Evolutionary conservation across 2,888 invertebrate genomes (phyloP).

Genomic region (Trisateles emortualis): DNA sequence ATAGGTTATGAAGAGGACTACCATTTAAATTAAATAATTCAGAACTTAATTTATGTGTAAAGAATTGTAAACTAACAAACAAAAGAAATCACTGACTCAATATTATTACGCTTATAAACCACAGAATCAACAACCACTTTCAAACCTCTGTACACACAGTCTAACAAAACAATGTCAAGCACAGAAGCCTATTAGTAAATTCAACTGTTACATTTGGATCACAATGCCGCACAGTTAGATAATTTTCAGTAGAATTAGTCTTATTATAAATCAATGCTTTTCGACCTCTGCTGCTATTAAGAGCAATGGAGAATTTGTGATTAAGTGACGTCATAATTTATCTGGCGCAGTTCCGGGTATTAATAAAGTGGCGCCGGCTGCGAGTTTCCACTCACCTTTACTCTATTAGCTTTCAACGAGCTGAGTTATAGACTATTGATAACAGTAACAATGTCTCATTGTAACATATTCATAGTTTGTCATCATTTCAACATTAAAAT

Average conservation of each 20-base stretch:
- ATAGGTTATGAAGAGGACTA: background rate
- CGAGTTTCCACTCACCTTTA: slow-evolving; percentile 58
- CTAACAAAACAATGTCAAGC: too few species aligned
- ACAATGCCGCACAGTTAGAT: slow-evolving; percentile 40
- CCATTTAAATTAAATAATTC: too few species aligned
- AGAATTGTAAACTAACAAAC: too few species aligned
- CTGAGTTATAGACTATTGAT: slow-evolving; percentile 59
- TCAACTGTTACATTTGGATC: slow-evolving; percentile 29
- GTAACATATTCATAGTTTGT: background rate
- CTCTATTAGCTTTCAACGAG: slow-evolving; percentile 64
- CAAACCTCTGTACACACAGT: too few species aligned
- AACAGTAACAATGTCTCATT: slow-evolving; percentile 38
- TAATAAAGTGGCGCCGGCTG: slow-evolving; percentile 67
- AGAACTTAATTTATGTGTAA: too few species aligned
- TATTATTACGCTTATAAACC: too few species aligned
- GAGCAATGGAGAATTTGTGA: slow-evolving; percentile 71
- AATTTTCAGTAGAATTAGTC: slow-evolving; percentile 54
- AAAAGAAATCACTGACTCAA: too few species aligned
- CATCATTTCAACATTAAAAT: background rate
- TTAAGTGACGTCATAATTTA: slow-evolving; percentile 74
- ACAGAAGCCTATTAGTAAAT: slow-evolving; percentile 29
- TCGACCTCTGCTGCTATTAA: slow-evolving; percentile 64
- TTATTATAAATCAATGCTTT: slow-evolving; percentile 63
- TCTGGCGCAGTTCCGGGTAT: slow-evolving; percentile 63
- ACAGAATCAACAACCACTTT: too few species aligned